phyloP scores from a whole-genome alignment of 2,113 vertebrate genomes.

The Ibidorhyncha struthersii region DNA sequence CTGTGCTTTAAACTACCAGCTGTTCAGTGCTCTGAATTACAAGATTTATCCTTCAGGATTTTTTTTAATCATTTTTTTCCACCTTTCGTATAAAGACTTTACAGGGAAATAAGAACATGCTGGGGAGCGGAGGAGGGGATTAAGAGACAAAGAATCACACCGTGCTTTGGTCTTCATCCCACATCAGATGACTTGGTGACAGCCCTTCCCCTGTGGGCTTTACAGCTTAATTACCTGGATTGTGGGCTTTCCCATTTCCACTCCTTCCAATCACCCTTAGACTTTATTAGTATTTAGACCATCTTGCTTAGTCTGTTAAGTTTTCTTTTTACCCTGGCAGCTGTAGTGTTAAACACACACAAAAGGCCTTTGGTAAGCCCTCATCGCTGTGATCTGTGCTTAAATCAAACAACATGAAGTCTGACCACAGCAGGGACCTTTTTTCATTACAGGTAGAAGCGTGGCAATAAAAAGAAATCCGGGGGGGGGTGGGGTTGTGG shows the following conservation, averaged over 20 bases:
- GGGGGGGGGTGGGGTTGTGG: neutral
- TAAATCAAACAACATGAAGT: conserved; percentile 26
- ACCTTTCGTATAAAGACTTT: conserved; percentile 51
- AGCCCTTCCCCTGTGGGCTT: conserved; percentile 58
- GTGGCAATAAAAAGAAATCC: neutral
- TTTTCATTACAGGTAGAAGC: conserved; percentile 31
- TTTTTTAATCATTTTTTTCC: conserved; percentile 4
- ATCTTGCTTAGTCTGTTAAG: neutral
- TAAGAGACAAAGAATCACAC: conserved; percentile 54
- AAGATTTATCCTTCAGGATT: conserved; percentile 77
- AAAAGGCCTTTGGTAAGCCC: conserved; percentile 1
- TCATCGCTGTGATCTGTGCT: neutral
- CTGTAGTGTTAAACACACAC: conserved; percentile 23
- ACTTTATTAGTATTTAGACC: conserved; percentile 54
- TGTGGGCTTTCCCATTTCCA: conserved; percentile 37
- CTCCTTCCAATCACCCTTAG: neutral
- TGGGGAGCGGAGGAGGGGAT: conserved; percentile 45
- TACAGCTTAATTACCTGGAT: conserved; percentile 71
- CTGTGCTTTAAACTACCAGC: conserved; percentile 76
- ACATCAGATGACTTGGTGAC: conserved; percentile 64
- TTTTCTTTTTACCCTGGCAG: neutral
- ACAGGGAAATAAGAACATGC: conserved; percentile 49
- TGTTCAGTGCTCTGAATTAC: conserved; percentile 73
- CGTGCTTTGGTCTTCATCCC: conserved; percentile 51
- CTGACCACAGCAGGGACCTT: neutral